Evolutionary conservation across 1,140 invertebrate genomes (phyloP).

Genomic region (Pachypeltis micranthus): DNA sequence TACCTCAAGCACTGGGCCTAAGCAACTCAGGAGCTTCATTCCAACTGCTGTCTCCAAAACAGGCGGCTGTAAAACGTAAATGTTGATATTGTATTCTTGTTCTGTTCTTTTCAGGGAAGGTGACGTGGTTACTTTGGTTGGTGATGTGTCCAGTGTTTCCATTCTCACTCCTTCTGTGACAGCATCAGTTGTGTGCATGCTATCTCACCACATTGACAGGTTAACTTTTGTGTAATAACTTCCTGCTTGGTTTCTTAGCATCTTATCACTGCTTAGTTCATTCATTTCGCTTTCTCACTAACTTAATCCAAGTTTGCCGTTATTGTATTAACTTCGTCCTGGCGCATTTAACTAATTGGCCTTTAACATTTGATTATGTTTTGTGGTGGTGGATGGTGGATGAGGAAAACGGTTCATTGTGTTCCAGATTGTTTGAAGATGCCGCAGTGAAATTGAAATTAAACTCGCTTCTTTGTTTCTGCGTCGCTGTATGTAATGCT

Average conservation of each 20-base stretch:
- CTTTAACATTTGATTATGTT: too few relatives aligned
- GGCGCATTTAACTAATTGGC: too few relatives aligned
- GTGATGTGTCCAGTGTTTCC: conserved; percentile 15
- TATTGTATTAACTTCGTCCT: too few relatives aligned
- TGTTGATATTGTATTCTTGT: too few relatives aligned
- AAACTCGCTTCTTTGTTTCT: conserved; percentile 64
- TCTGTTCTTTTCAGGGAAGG: conserved; percentile 33
- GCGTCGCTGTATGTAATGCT: conserved; percentile 65
- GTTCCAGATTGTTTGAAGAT: conserved; percentile 57
- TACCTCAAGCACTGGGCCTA: too few relatives aligned
- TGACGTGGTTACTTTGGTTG: conserved; percentile 12
- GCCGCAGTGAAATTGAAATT: conserved; percentile 78
- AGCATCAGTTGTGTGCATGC: conserved; percentile 70
- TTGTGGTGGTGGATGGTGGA: neutral
- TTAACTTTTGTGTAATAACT: too few relatives aligned
- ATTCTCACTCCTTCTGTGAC: conserved; percentile 61
- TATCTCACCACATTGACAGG: conserved; percentile 75
- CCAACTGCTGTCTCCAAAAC: too few relatives aligned
- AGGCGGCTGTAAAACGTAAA: too few relatives aligned
- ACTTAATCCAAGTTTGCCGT: too few relatives aligned
- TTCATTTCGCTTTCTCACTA: neutral
- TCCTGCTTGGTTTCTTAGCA: conserved; percentile 38
- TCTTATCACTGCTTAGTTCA: neutral
- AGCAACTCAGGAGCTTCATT: too few relatives aligned
- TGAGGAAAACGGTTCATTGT: neutral